Percentiles rank a stretch among this genome's conserved stretches.
Evolutionary conservation across 2,113 vertebrate species (phyloP).

Genomic region (Emydura subglobosa): DNA sequence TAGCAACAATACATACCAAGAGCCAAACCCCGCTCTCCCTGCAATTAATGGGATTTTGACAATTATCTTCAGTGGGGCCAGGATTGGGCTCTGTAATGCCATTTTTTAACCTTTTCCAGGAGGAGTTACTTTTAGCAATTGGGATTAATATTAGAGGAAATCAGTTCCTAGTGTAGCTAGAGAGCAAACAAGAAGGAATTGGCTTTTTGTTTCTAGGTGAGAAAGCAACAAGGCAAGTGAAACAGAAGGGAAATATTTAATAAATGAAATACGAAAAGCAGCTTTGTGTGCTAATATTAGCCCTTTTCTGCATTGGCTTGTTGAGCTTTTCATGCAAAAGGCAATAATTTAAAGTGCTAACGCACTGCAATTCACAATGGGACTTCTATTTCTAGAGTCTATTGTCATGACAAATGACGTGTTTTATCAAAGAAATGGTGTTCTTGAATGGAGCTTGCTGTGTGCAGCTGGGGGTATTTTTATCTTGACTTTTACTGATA

Average conservation of each 20-base stretch:
- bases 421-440: constrained; percentile 58
- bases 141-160: constrained; percentile 41
- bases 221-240: constrained; percentile 30
- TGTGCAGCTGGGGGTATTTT: constrained; percentile 45
- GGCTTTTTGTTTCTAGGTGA: constrained; percentile 16
- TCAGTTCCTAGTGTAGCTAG: constrained; percentile 24
- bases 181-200: constrained; percentile 7
- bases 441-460: constrained; percentile 47
- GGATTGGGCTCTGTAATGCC: neutral
- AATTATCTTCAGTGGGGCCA: neutral
- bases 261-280: constrained; percentile 53
- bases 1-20: neutral
- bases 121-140: neutral
- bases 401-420: constrained; percentile 60
- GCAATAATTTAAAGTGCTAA: constrained; percentile 61
- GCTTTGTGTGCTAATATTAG: constrained; percentile 56
- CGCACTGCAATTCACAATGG: constrained; percentile 38
- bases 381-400: constrained; percentile 68
- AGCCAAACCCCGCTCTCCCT: neutral
- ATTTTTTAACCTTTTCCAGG: neutral
- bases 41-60: neutral
- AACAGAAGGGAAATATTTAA: constrained; percentile 62
- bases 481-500: constrained; percentile 37
- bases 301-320: constrained; percentile 63
- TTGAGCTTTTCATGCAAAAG: constrained; percentile 58